These are phyloP conservation scores for Eledone cirrhosa DNA, from an alignment of 2,888 invertebrate species.

Conservation along the genomic window DNA sequence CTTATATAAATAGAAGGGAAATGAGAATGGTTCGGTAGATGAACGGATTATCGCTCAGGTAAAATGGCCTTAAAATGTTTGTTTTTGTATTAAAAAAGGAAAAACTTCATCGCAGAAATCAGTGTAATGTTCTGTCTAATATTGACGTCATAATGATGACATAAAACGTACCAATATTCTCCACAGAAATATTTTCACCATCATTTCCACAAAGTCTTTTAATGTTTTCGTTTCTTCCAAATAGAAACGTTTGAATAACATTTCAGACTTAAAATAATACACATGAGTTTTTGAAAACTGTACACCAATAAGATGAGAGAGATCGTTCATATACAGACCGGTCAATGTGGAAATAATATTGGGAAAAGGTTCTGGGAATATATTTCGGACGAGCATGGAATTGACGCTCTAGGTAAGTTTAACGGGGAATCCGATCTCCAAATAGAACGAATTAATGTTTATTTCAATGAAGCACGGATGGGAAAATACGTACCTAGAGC, in stretches of 20 bases:
- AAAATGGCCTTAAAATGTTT: no score
- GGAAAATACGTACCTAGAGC: slow-evolving; percentile 1
- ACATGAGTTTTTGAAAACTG: no score
- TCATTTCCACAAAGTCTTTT: not conserved
- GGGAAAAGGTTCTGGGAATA: slow-evolving; percentile 76
- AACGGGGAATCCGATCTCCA: slow-evolving; percentile 84
- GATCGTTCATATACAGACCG: slow-evolving; percentile 4
- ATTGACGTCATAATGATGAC: no score
- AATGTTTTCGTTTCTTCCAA: not conserved
- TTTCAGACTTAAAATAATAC: not conserved
- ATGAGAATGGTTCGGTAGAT: no score
- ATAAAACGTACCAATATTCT: not conserved
- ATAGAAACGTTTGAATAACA: not conserved
- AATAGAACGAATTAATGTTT: slow-evolving; percentile 87
- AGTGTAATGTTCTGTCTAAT: no score
- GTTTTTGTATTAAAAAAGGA: no score
- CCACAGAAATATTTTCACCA: not conserved
- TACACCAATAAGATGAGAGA: not conserved
- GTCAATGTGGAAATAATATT: slow-evolving; percentile 4
- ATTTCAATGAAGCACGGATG: slow-evolving; percentile 83
- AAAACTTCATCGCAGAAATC: no score
- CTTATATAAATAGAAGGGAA: no score
- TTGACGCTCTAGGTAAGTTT: slow-evolving; percentile 54
- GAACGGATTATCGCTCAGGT: no score
- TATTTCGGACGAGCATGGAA: slow-evolving; percentile 74